Evolutionary conservation across 2,888 invertebrate species (phyloP).

Genomic region (Steinernema scapterisci): DNA sequence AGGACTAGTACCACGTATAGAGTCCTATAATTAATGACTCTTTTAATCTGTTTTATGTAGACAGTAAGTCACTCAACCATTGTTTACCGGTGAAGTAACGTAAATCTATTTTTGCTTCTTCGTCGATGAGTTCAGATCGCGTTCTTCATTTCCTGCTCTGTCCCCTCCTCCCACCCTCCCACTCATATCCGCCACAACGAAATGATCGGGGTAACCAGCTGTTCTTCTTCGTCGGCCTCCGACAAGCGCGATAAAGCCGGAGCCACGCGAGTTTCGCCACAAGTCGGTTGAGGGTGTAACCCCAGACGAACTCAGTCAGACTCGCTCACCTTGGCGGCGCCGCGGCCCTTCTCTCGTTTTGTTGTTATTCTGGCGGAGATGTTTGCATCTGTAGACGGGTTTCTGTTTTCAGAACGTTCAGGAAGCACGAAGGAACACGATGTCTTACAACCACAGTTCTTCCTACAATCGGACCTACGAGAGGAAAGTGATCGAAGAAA

Average conservation of each 20-base stretch:
- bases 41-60: neutral
- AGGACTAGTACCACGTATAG: neutral
- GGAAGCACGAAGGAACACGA: neutral
- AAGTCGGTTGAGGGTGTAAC: slow-evolving; percentile 2
- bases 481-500: slow-evolving; percentile 59
- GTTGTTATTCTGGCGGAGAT: neutral
- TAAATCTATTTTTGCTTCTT: neutral
- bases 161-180: slow-evolving; percentile 22
- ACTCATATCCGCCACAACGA: neutral
- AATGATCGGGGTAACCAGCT: slow-evolving; percentile 21
- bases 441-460: slow-evolving; percentile 58
- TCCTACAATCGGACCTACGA: slow-evolving; percentile 65
- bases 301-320: slow-evolving; percentile 12
- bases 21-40: neutral
- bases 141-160: neutral
- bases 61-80: neutral
- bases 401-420: too few relatives aligned
- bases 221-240: neutral
- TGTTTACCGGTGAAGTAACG: neutral
- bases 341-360: neutral
- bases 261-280: slow-evolving; percentile 21
- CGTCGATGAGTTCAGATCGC: slow-evolving; percentile 1
- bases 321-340: too few relatives aligned
- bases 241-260: slow-evolving; percentile 30
- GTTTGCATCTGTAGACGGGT: neutral